Percentiles rank a stretch among this genome's conserved stretches.
Conservation (phyloP, 23 tunicate genomes). For the Styela clava region DNA sequence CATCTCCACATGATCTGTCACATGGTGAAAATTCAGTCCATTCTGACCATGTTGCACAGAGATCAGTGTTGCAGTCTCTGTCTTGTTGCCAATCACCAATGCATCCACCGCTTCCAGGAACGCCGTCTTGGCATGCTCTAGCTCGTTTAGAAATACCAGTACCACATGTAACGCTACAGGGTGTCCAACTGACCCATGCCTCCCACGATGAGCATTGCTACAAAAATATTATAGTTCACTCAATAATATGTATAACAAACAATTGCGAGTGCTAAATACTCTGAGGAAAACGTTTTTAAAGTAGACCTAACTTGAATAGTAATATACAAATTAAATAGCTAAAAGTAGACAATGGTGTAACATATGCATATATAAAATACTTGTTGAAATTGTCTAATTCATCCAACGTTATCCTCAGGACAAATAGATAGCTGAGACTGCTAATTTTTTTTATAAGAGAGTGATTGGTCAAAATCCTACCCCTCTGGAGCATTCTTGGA, state of each 20-base stretch:
- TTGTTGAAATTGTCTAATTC: no score
- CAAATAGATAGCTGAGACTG: no score
- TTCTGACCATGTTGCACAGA: slow-evolving; percentile 45
- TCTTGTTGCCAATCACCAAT: slow-evolving; percentile 21
- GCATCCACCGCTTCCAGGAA: slow-evolving; percentile 31
- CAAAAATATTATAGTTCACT: neutral
- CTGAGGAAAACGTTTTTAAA: no score
- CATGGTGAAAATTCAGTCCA: slow-evolving; percentile 62
- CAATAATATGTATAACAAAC: neutral
- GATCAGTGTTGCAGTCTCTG: slow-evolving; percentile 38
- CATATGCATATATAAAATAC: no score
- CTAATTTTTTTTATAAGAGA: no score
- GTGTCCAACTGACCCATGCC: slow-evolving; percentile 55
- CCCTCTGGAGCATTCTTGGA: slow-evolving; percentile 32
- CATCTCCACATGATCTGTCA: slow-evolving; percentile 42
- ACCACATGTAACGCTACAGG: slow-evolving; percentile 80
- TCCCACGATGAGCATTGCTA: slow-evolving; percentile 73
- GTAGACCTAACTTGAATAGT: no score
- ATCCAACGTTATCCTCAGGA: no score
- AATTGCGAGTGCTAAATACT: no score
- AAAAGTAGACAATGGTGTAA: no score
- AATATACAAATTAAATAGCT: no score
- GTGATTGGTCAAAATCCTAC: no score
- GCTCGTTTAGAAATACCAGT: slow-evolving; percentile 31
- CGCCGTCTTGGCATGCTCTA: slow-evolving; percentile 35